Evolutionary conservation across 1,140 invertebrate species (phyloP).

Genomic region (Ceratina japonica): DNA sequence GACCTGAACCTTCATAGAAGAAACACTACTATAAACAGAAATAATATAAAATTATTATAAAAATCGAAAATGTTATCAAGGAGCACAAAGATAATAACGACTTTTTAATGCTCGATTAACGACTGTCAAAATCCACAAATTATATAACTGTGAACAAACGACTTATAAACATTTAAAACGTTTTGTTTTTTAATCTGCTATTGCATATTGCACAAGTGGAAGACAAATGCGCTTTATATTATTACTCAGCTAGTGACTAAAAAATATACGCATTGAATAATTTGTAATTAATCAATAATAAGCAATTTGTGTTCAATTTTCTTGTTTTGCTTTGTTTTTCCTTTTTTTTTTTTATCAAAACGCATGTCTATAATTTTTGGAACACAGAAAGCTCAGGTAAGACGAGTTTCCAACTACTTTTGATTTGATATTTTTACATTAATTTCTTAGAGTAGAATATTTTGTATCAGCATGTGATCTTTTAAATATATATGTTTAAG

Average conservation of each 20-base stretch:
- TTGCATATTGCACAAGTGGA: too few relatives aligned
- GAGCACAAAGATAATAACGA: neutral
- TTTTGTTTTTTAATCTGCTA: too few relatives aligned
- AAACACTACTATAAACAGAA: too few relatives aligned
- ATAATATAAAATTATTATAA: neutral
- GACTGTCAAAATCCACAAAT: neutral
- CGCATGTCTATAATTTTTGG: constrained; percentile 34
- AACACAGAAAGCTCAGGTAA: constrained; percentile 44
- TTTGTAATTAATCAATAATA: constrained; percentile 13
- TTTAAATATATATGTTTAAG: neutral
- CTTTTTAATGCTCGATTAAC: too few relatives aligned
- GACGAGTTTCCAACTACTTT: constrained; percentile 17
- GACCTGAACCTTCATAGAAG: too few relatives aligned
- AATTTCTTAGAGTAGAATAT: neutral
- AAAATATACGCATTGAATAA: neutral
- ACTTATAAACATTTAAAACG: too few relatives aligned
- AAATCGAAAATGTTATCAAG: neutral
- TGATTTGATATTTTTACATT: neutral
- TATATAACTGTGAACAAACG: neutral
- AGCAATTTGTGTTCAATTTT: constrained; percentile 22
- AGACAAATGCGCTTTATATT: too few relatives aligned
- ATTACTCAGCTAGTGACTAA: neutral
- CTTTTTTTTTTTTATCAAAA: constrained; percentile 20
- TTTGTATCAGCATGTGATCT: neutral
- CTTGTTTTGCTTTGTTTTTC: constrained; percentile 10